Conservation (phyloP, 2,797 vertebrate genomes). For the Spondyliosoma cantharus region DNA sequence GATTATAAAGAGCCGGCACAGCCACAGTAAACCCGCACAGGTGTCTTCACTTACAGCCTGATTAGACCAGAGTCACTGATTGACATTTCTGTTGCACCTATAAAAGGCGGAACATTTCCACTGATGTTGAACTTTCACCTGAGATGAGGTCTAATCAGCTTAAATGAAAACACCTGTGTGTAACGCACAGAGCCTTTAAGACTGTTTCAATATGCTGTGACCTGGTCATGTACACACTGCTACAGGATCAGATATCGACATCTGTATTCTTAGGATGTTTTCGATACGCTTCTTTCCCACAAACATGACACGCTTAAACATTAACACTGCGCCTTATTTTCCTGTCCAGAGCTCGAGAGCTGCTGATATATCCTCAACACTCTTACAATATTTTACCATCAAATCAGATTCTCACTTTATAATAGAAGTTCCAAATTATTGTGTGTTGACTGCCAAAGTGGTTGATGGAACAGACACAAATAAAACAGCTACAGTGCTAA, state of each 20-base stretch:
- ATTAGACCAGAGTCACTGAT: not conserved
- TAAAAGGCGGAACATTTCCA: not conserved
- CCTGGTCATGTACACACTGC: conserved; percentile 8
- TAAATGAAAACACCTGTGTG: conserved; percentile 19
- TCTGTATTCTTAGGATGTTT: conserved; percentile 1
- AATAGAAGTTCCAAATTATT: conserved; percentile 14
- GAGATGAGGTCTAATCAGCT: conserved; percentile 2
- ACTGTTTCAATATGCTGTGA: not conserved
- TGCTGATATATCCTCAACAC: conserved; percentile 7
- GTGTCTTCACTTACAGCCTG: conserved; percentile 26
- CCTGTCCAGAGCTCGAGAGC: not conserved
- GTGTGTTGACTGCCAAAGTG: not conserved
- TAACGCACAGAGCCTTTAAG: not conserved
- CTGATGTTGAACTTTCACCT: not conserved
- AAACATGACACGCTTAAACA: not conserved
- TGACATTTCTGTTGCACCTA: not conserved
- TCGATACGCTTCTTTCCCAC: not conserved
- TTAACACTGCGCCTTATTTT: not conserved
- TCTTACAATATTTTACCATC: not conserved
- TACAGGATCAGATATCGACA: not conserved
- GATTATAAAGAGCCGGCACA: conserved; percentile 2
- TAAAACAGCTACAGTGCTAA: not conserved
- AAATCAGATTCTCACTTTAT: not conserved
- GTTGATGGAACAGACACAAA: conserved; percentile 3
- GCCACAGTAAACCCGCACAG: conserved; percentile 28